These are phyloP conservation scores for Platichthys flesus DNA, from an alignment of 2,113 vertebrate genomes.

Conservation along the genomic window DNA sequence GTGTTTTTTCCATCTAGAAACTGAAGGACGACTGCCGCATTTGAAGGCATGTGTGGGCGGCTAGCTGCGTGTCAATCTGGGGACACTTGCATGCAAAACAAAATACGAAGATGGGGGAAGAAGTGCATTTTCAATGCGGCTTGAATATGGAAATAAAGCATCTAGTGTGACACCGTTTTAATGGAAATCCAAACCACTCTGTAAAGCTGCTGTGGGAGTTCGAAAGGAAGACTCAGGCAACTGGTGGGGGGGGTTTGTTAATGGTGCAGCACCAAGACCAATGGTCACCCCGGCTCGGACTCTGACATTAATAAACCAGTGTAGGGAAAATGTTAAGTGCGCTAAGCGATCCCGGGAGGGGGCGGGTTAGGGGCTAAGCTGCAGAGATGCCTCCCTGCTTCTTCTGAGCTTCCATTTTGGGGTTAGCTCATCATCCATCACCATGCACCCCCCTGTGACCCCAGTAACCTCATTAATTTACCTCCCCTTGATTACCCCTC, in stretches of 20 bases:
- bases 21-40: slow-evolving; percentile 52
- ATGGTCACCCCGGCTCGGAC: slow-evolving; percentile 63
- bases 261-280: slow-evolving; percentile 52
- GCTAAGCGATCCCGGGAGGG: slow-evolving; percentile 65
- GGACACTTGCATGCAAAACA: slow-evolving; percentile 48
- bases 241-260: slow-evolving; percentile 29
- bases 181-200: slow-evolving; percentile 42
- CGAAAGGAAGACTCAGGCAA: not conserved
- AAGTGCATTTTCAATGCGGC: slow-evolving; percentile 44
- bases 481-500: slow-evolving; percentile 71
- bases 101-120: slow-evolving; percentile 21
- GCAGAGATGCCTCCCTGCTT: slow-evolving; percentile 40
- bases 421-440: slow-evolving; percentile 75
- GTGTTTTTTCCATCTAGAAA: slow-evolving; percentile 15
- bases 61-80: slow-evolving; percentile 28
- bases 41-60: slow-evolving; percentile 48
- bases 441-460: slow-evolving; percentile 46
- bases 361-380: slow-evolving; percentile 28
- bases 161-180: slow-evolving; percentile 29
- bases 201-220: slow-evolving; percentile 30
- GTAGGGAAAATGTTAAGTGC: slow-evolving; percentile 73
- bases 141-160: slow-evolving; percentile 55
- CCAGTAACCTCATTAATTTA: slow-evolving; percentile 78
- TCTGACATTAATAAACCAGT: slow-evolving; percentile 62
- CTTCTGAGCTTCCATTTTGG: slow-evolving; percentile 63